These are phyloP conservation scores for Vidua chalybeata DNA, from an alignment of 2,113 vertebrate genomes.

Conservation along the genomic window DNA sequence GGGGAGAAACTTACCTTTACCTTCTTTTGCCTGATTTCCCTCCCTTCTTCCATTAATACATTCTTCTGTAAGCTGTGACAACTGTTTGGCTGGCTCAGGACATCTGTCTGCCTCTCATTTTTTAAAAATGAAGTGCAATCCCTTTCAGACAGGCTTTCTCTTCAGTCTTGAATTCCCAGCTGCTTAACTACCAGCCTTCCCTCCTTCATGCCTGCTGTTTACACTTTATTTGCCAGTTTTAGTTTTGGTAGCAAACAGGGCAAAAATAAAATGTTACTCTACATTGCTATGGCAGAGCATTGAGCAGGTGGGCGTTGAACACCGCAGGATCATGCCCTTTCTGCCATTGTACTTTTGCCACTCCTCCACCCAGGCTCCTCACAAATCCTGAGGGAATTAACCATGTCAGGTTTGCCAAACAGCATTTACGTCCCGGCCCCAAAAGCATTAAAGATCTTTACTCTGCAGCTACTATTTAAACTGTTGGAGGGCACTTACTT, in stretches of 20 bases:
- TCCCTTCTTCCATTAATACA: neutral
- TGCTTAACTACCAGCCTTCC: slow-evolving; percentile 44
- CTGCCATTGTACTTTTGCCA: slow-evolving; percentile 54
- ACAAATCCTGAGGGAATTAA: slow-evolving; percentile 5
- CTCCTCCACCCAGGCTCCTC: slow-evolving; percentile 9
- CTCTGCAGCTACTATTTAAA: slow-evolving; percentile 15
- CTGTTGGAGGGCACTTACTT: slow-evolving; percentile 52
- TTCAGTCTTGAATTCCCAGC: slow-evolving; percentile 23
- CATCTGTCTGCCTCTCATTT: neutral
- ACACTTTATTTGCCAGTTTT: slow-evolving; percentile 12
- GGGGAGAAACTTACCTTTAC: slow-evolving; percentile 21
- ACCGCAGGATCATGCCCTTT: neutral
- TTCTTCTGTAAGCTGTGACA: neutral
- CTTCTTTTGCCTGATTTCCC: neutral
- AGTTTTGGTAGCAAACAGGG: neutral
- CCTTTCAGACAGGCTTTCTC: slow-evolving; percentile 28
- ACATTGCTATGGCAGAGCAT: neutral
- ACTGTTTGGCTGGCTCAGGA: neutral
- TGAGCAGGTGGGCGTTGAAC: neutral
- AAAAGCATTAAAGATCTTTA: slow-evolving; percentile 22
- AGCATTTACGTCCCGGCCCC: neutral
- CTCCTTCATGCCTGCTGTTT: neutral
- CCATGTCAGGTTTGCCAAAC: slow-evolving; percentile 11
- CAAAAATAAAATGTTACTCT: slow-evolving; percentile 3
- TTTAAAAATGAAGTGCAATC: neutral